These are phyloP conservation scores for Rhinogobio ventralis DNA, from an alignment of 2,797 vertebrate genomes.

Conservation along the genomic window DNA sequence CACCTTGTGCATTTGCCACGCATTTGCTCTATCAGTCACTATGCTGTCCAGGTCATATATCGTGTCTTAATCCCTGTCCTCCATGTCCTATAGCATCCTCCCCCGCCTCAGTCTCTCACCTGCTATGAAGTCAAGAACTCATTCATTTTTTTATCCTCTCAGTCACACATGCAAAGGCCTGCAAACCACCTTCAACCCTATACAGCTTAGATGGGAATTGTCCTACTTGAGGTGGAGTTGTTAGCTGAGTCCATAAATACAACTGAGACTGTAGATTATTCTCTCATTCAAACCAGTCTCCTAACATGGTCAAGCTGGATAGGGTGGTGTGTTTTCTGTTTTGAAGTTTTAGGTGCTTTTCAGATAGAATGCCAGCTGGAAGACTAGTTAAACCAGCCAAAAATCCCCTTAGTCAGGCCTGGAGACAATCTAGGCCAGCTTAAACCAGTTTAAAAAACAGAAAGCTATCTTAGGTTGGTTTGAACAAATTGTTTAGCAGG, in stretches of 20 bases:
- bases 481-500: background rate
- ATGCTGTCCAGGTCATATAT: conserved; percentile 43
- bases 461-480: too few species aligned
- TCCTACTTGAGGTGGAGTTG: background rate
- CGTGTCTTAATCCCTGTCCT: conserved; percentile 50
- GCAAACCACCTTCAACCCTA: background rate
- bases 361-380: too few species aligned
- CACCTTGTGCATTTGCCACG: conserved; percentile 47
- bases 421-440: background rate
- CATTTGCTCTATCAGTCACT: conserved; percentile 54
- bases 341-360: background rate
- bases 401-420: background rate
- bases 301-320: background rate
- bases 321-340: background rate
- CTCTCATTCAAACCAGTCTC: background rate
- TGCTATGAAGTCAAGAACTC: conserved; percentile 30
- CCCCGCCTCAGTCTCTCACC: conserved; percentile 11
- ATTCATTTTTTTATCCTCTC: conserved; percentile 16
- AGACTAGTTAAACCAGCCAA: too few species aligned
- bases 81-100: conserved; percentile 20
- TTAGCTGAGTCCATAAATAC: background rate
- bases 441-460: background rate
- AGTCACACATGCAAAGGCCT: background rate
- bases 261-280: background rate
- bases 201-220: background rate